Base-by-base conservation (phyloP, 2,888 invertebrate genomes). In the Hirtodrosophila alboralis region DNA sequence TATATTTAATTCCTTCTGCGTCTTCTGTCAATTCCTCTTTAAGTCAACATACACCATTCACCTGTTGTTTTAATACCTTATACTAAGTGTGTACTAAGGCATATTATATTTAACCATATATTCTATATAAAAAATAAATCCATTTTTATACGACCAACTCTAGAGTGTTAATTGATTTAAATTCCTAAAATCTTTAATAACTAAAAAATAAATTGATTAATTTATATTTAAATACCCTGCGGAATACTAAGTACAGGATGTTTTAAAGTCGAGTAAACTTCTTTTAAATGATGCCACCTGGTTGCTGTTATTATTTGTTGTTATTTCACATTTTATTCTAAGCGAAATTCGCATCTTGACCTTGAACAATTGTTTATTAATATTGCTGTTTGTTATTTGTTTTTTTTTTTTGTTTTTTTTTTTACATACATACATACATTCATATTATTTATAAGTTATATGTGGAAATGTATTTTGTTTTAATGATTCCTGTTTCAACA, bases 321-420 rank as follows among this genome's bases (percentile, higher is more conserved):
- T 64, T 76, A 48, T 61, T 69, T 67, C 33, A 36, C 40, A 67
- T 66, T 73, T 49, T 60, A 60, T 81, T 84, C 78, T 81, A 71
- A 74, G 63, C 67, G 43, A 77, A 67, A 65, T 74, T 71, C 56
- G 54, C 65, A 65, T 52, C 62, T 63, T 70, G 80, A 76, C 81
- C 81, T 81, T 86, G 77, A 62, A 51, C 64, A 79, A 83, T 85
- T 78, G 79, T 66, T 81, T 69, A 79, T 83, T 78, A 78, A 78
- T 72, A 64, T 75, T 54, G 51, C 43, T 59, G 37, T 65, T 58
- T 65, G 52, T 30, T 54, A 40, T 52, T 47, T 41, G 38, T 36
- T 23, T 13, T n/a, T 45, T 16, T 31, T 59, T 9, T 38, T 65
- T 18, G 38, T 40, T 26, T 48, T 62, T 34, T 14, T 48, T 13